Evolutionary conservation across 1,140 invertebrate species (phyloP), one percentile per base, ranked within the genome.

Genomic region (Sesamia nonagrioides): DNA sequence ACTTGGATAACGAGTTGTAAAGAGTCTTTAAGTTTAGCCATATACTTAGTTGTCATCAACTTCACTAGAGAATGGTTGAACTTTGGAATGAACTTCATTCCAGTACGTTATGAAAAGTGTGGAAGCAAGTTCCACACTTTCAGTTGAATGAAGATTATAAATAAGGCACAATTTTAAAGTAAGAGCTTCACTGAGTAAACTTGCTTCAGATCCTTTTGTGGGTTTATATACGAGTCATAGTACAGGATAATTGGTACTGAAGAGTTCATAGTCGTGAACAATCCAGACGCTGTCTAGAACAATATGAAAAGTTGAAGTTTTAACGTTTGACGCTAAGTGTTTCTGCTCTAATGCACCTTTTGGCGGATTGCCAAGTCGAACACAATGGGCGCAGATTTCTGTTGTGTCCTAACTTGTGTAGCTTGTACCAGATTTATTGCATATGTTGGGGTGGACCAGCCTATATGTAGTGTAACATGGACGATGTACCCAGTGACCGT

Each of bases 321-420:
- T 69, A 82, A 75, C 71, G 45, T 79, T 80, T 78, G 79, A 72
- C 54, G 77, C 56, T 82, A 82, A 87, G 78, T 82, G 82, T 82
- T 83, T 85, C 74, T 79, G 79, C 71, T 58, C 72, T 81, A 74
- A 45, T 78, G 77, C 80, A 82, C 75, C 35, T 61, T 42, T 61
- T 84, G 86, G 86, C 83, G 27, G 37, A 37, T 27, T 8, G 86
- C 84, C 86, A 86, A 80, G 63, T 66, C 45, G 13, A 17, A 48
- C 56, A 84, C 78, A 83, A 84, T 84, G 69, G 78, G 56, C 45
- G 63, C 80, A 69, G 77, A 84, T 84, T 87, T 81, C 74, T 77
- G 73, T 74, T 69, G 77, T 81, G 69, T 82, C 79, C 76, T 50
- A 78, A 77, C 71, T 75, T 48, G 52, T 71, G 56, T 78, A 35